A percentile compares a stretch with the other conserved stretches of the same genome.
Evolutionary conservation across 2,888 invertebrate species (phyloP).

Genomic region (Actias luna): DNA sequence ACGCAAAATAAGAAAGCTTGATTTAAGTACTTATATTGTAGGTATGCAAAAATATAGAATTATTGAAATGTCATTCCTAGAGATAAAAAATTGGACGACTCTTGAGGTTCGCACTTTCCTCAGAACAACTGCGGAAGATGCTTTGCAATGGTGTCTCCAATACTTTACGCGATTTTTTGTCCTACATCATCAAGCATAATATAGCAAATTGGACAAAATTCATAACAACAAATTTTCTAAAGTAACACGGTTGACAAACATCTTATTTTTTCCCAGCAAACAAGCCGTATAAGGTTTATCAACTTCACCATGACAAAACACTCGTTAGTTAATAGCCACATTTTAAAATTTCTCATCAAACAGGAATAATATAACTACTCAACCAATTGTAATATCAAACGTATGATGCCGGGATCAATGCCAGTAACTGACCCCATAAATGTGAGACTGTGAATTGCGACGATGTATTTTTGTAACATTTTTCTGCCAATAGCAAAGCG

Average conservation of each 20-base stretch:
- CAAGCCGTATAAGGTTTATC: background rate
- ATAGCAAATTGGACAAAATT: background rate
- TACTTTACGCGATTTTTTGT: too few species aligned
- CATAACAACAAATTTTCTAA: background rate
- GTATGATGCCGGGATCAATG: constrained; percentile 47
- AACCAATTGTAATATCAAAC: constrained; percentile 22
- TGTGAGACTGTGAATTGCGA: constrained; percentile 53
- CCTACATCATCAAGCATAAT: too few species aligned
- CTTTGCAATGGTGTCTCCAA: too few species aligned
- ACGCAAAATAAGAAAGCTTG: too few species aligned
- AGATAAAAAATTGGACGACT: too few species aligned
- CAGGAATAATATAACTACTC: constrained; percentile 16
- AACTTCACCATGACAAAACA: background rate
- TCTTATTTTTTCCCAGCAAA: background rate
- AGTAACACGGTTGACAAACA: background rate
- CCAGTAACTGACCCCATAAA: constrained; percentile 53
- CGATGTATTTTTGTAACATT: constrained; percentile 69
- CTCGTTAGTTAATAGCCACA: background rate
- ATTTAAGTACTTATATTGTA: too few species aligned
- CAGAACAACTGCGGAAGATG: too few species aligned
- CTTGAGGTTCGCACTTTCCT: too few species aligned
- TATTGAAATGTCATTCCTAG: too few species aligned
- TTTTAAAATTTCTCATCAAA: constrained; percentile 4
- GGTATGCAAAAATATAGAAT: too few species aligned
- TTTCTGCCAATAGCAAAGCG: constrained; percentile 70